Conservation (phyloP, 2,888 invertebrate species). For the Operophtera brumata region DNA sequence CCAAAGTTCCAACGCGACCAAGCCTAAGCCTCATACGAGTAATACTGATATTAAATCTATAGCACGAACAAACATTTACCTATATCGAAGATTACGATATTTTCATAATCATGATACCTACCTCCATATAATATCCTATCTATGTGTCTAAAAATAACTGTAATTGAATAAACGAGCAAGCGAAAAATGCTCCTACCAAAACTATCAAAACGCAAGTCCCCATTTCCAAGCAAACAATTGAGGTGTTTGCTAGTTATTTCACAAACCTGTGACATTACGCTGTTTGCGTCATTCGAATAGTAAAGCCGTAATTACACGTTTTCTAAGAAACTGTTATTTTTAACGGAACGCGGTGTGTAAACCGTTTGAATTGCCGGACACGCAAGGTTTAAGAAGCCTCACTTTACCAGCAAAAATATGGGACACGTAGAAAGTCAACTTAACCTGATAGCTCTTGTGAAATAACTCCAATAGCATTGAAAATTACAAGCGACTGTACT, state of each 20-base stretch:
- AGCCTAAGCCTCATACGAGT: no score
- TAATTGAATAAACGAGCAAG: background rate
- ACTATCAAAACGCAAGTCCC: no score
- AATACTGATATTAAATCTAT: no score
- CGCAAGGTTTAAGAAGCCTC: slow-evolving; percentile 29
- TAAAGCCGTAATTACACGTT: slow-evolving; percentile 8
- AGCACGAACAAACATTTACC: no score
- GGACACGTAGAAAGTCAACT: background rate
- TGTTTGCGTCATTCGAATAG: slow-evolving; percentile 19
- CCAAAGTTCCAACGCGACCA: no score
- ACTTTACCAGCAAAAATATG: slow-evolving; percentile 6
- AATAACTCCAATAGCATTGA: background rate
- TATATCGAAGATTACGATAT: no score
- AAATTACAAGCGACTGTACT: no score
- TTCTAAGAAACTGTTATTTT: slow-evolving; percentile 30
- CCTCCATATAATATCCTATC: no score
- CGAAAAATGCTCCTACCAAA: background rate
- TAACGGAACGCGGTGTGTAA: slow-evolving; percentile 30
- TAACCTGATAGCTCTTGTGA: background rate
- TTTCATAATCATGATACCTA: no score
- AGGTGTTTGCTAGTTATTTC: background rate
- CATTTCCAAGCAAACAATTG: background rate
- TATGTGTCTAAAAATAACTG: no score
- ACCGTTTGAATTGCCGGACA: slow-evolving; percentile 31
- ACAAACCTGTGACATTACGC: slow-evolving; percentile 1